Evolutionary conservation across 2,888 invertebrate genomes (phyloP).

Genomic region (Melinaea marsaeus): DNA sequence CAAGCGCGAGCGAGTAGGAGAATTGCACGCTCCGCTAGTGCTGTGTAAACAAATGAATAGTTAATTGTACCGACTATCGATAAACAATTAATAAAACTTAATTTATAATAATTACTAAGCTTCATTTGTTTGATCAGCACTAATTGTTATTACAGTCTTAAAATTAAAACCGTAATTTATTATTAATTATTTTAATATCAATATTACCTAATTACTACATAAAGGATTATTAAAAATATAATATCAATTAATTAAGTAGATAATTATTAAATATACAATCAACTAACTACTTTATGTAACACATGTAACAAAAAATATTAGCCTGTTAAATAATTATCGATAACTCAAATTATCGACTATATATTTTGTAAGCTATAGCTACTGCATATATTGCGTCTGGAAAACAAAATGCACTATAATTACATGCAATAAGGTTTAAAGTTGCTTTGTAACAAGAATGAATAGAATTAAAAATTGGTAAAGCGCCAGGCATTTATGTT

Average conservation of each 20-base stretch:
- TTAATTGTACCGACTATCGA: slow-evolving; percentile 5
- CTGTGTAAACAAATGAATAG: slow-evolving; percentile 15
- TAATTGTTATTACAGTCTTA: no score
- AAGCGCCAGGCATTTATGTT: slow-evolving; percentile 36
- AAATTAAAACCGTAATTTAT: no score
- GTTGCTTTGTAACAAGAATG: slow-evolving; percentile 6
- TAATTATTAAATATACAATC: no score
- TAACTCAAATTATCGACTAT: slow-evolving; percentile 1
- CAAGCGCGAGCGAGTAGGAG: slow-evolving; percentile 44
- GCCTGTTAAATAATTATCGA: not conserved
- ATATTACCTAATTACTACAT: no score
- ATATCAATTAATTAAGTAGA: no score
- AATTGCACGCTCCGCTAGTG: slow-evolving; percentile 37
- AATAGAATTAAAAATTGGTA: slow-evolving; percentile 32
- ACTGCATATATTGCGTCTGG: slow-evolving; percentile 7
- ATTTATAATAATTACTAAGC: not conserved
- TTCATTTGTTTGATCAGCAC: no score
- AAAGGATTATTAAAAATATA: no score
- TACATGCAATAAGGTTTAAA: not conserved
- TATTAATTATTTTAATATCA: no score
- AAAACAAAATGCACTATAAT: slow-evolving; percentile 17
- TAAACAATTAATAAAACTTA: not conserved
- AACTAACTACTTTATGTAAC: no score
- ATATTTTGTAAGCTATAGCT: not conserved
- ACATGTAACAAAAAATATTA: no score